Conservation (phyloP, 2,888 invertebrate species). For the Meliscaeva auricollis region DNA sequence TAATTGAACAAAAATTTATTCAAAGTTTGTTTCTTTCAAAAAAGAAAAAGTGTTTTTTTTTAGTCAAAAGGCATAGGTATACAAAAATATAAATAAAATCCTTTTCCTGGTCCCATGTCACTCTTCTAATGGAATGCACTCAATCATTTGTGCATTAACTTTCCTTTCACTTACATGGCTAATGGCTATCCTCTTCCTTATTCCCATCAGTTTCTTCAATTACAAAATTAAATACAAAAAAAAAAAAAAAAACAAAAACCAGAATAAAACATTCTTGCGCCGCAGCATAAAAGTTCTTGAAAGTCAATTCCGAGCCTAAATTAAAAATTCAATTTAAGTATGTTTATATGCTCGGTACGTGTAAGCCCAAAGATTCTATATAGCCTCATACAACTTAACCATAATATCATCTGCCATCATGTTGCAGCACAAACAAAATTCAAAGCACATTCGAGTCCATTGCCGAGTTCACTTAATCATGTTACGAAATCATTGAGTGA, state of each 20-base stretch:
- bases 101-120: conserved; percentile 45
- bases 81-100: conserved; percentile 10
- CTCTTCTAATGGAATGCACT: conserved; percentile 53
- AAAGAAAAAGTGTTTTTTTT: conserved; percentile 17
- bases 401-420: neutral
- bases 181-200: conserved; percentile 30
- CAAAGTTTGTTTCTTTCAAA: conserved; percentile 20
- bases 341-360: conserved; percentile 28
- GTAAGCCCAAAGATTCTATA: conserved; percentile 35
- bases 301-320: conserved; percentile 32
- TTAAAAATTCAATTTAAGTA: conserved; percentile 55
- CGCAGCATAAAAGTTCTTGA: conserved; percentile 9
- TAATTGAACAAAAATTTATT: no score
- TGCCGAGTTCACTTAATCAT: conserved; percentile 61
- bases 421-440: conserved; percentile 44
- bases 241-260: neutral
- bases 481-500: conserved; percentile 71
- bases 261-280: conserved; percentile 9
- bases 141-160: conserved; percentile 45
- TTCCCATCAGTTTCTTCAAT: conserved; percentile 38
- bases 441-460: conserved; percentile 48
- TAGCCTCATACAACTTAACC: conserved; percentile 3
- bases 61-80: neutral
- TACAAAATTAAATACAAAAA: no score
- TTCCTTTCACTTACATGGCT: conserved; percentile 63